phyloP scores from a whole-genome alignment of 37 sponge, comb jelly and placozoan species.

The Beroe forskalii region DNA sequence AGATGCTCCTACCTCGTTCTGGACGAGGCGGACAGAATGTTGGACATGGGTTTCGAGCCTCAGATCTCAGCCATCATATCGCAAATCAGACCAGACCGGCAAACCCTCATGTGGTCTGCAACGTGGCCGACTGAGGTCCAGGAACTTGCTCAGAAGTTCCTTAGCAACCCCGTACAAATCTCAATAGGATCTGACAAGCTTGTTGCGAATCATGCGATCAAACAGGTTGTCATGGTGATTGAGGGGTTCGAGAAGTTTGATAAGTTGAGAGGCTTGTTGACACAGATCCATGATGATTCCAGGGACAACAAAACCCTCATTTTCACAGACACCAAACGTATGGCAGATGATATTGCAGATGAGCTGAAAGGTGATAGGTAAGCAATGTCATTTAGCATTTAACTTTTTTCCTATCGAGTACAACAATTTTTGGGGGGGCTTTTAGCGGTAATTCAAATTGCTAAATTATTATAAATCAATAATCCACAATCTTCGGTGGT shows the following conservation, averaged over 20 bases:
- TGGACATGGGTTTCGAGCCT: slow-evolving; percentile 99
- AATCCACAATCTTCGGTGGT: too few species aligned
- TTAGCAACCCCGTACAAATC: slow-evolving; percentile 84
- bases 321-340: slow-evolving; percentile 94
- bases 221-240: slow-evolving; percentile 87
- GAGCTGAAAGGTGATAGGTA: slow-evolving; percentile 78
- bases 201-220: slow-evolving; percentile 94
- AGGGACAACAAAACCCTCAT: slow-evolving; percentile 72
- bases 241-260: slow-evolving; percentile 66
- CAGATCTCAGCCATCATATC: slow-evolving; percentile 90
- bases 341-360: slow-evolving; percentile 86
- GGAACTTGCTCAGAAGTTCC: slow-evolving; percentile 88
- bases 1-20: slow-evolving; percentile 90
- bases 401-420: too few species aligned
- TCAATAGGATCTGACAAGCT: slow-evolving; percentile 88
- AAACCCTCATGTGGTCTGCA: slow-evolving; percentile 98
- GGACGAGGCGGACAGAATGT: slow-evolving; percentile 97
- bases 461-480: too few species aligned
- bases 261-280: slow-evolving; percentile 12
- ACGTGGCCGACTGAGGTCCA: slow-evolving; percentile 97
- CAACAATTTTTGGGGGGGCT: too few species aligned
- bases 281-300: background rate
- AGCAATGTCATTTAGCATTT: too few species aligned
- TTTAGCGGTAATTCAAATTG: too few species aligned
- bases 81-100: slow-evolving; percentile 91